These are phyloP conservation scores for Atrina japonica DNA, from an alignment of 2,888 invertebrate species.

Conservation along the genomic window DNA sequence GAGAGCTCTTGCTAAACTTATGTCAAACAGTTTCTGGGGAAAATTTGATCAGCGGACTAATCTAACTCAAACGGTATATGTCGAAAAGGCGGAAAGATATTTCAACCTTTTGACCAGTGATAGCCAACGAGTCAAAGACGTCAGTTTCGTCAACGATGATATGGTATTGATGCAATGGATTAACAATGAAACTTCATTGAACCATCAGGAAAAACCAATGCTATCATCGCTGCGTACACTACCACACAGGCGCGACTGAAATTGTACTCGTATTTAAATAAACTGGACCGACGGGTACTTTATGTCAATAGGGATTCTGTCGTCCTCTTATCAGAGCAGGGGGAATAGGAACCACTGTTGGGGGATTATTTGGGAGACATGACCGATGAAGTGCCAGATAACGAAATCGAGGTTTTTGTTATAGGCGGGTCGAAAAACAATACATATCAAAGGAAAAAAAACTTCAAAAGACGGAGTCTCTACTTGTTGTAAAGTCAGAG, in stretches of 20 bases:
- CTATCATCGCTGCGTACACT: conserved; percentile 46
- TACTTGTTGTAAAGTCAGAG: conserved; percentile 39
- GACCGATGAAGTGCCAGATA: conserved; percentile 70
- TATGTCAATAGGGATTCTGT: conserved; percentile 53
- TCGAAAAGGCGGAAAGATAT: conserved; percentile 5
- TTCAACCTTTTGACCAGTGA: conserved; percentile 33
- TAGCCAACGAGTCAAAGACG: conserved; percentile 27
- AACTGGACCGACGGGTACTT: conserved; percentile 21
- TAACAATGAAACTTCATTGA: conserved; percentile 34
- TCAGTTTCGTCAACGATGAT: conserved; percentile 40
- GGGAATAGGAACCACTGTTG: conserved; percentile 51
- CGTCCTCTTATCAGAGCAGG: conserved; percentile 31
- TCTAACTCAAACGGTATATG: conserved; percentile 34
- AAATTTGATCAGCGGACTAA: conserved; percentile 42
- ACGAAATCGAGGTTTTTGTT: conserved; percentile 36
- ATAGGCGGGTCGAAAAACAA: conserved; percentile 45
- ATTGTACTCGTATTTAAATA: conserved; percentile 41
- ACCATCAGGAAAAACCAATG: conserved; percentile 42
- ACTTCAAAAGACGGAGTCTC: conserved; percentile 1
- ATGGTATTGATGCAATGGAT: conserved; percentile 36
- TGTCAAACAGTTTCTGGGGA: conserved; percentile 39
- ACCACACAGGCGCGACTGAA: conserved; percentile 50
- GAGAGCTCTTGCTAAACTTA: conserved; percentile 32
- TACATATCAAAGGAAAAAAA: conserved; percentile 25
- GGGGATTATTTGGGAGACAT: conserved; percentile 75